Evolutionary conservation across 2,888 invertebrate species (phyloP), one percentile per base, ranked within the genome.

Genomic region (Aphodius sticticus): DNA sequence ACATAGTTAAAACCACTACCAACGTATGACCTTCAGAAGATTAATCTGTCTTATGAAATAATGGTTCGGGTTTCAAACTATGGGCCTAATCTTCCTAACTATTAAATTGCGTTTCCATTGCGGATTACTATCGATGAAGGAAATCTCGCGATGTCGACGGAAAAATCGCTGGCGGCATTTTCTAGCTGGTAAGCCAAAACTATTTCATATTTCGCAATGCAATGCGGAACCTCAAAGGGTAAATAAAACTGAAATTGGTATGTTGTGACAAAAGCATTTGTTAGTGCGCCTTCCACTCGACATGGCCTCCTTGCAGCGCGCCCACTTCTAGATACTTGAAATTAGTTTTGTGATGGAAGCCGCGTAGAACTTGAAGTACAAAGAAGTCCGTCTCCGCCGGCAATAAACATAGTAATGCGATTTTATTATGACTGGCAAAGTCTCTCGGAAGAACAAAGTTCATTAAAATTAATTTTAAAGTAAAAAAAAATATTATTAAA

Each of bases 291-390:
- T 53, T 53, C 53, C 53, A 53, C 53, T 53, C 53, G 53, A 53
- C 53, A 53, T 53, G 53, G 53, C 3, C 26, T 26, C 26, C 26
- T 26, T 26, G 26, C 53, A 53, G 12, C 53, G 7, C 53, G 53
- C 53, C 53, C 53, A 53, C 53, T 53, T 53, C 53, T 53, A 53
- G 53, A 53, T 53, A 72, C 72, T 72, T 72, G 72, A 16, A 72
- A 72, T 72, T 72, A 72, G 72, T 72, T 72, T 72, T 36, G 72
- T 16, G 72, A 72, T 16, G 72, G 72, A 72, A 26, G 16, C n/a
- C 72, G 16, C 53, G 53, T 53, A 53, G 53, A 53, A 5, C 53
- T 53, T 53, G 53, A 1, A 12, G 9, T 12, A 53, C 53, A 53
- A 53, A 53, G 53, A 53, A 53, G 53, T 53, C 53, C 53, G 12